These are phyloP conservation scores for Malurus elegans DNA, from an alignment of 2,113 vertebrate genomes.

Conservation along the genomic window DNA sequence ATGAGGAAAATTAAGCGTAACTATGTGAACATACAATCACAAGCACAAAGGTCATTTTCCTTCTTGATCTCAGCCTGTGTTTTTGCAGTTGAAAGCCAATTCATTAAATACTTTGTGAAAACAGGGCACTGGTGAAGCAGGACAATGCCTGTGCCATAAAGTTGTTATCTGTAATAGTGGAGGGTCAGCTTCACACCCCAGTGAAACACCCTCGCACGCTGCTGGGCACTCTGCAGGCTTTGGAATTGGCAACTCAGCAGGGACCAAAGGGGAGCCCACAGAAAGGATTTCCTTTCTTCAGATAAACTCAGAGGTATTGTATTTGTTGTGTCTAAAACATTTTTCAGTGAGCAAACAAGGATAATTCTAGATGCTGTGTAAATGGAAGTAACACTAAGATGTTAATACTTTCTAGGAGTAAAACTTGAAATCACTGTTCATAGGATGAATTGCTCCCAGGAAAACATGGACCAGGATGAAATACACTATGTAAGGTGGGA, in stretches of 20 bases:
- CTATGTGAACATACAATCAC: not conserved
- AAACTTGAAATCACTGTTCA: not conserved
- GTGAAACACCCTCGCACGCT: not conserved
- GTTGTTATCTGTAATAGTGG: not conserved
- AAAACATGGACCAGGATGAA: not conserved
- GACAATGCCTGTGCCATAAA: not conserved
- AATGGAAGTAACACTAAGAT: not conserved
- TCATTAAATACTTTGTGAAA: not conserved
- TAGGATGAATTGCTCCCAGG: not conserved
- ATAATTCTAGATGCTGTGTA: not conserved
- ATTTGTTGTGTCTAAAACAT: not conserved
- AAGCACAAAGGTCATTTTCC: not conserved
- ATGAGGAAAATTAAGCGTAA: not conserved
- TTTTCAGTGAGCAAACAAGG: not conserved
- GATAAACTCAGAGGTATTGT: not conserved
- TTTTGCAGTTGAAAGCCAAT: not conserved
- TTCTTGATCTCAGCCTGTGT: not conserved
- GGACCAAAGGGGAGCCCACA: not conserved
- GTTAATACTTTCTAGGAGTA: not conserved
- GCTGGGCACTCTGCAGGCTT: not conserved
- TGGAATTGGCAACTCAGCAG: not conserved
- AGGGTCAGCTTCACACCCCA: not conserved
- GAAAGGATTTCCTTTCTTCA: conserved; percentile 7
- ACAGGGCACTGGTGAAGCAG: not conserved
- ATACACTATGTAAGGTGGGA: not conserved